Percentiles rank a stretch among this genome's conserved stretches.
phyloP scores from a whole-genome alignment of 2,888 invertebrate genomes.

The Lasius fuliginosus region DNA sequence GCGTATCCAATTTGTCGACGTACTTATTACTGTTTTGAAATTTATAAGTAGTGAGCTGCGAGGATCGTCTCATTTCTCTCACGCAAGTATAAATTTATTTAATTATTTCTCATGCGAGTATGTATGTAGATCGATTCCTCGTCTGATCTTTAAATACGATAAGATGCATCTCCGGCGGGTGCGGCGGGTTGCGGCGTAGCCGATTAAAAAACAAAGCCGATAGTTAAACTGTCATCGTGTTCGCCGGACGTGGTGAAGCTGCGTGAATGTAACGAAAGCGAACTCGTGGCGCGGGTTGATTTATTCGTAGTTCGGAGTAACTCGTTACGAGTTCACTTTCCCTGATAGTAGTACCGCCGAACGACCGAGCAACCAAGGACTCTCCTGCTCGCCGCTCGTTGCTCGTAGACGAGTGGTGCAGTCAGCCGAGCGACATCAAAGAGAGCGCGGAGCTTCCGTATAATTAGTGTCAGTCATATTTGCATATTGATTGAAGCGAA shows the following conservation, averaged over 20 bases:
- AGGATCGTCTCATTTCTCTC: neutral
- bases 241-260: constrained; percentile 32
- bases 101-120: neutral
- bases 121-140: neutral
- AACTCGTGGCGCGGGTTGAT: constrained; percentile 73
- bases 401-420: constrained; percentile 70
- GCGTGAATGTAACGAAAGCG: constrained; percentile 75
- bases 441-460: constrained; percentile 84
- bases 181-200: constrained; percentile 2
- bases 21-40: constrained; percentile 10
- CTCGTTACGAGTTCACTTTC: constrained; percentile 76
- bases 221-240: constrained; percentile 53
- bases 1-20: neutral
- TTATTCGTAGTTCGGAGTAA: constrained; percentile 74
- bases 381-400: constrained; percentile 63
- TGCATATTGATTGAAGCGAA: constrained; percentile 85
- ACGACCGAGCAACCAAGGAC: constrained; percentile 74
- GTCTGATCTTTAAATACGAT: constrained; percentile 10
- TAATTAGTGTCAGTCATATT: constrained; percentile 85
- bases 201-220: constrained; percentile 52
- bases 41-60: neutral
- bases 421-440: constrained; percentile 83
- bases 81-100: neutral
- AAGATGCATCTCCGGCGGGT: constrained; percentile 1
- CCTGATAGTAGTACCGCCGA: constrained; percentile 64